Percentiles rank a stretch among this genome's conserved stretches.
Evolutionary conservation across 2,797 vertebrate genomes (phyloP).

Genomic region (Simalia tracyae): DNA sequence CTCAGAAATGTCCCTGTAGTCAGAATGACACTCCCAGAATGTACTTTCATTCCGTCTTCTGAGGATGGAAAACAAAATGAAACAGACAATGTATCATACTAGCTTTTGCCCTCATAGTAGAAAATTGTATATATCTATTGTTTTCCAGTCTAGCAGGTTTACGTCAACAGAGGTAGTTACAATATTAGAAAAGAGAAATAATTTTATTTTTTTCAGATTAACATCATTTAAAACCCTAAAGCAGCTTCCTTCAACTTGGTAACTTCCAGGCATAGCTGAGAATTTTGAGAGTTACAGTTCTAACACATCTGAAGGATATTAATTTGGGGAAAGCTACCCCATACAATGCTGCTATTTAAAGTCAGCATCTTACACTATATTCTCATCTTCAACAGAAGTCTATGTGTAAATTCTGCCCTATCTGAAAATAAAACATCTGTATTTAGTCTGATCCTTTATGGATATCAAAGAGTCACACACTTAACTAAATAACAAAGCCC

Average conservation of each 20-base stretch:
- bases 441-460: not conserved
- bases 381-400: not conserved
- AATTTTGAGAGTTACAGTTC: not conserved
- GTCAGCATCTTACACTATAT: not conserved
- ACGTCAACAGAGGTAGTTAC: not conserved
- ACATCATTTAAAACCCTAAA: accelerated
- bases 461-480: not conserved
- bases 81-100: not conserved
- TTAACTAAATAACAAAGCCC: not conserved
- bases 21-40: slow-evolving; percentile 82
- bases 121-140: not conserved
- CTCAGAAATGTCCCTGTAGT: slow-evolving; percentile 94
- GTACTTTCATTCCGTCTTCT: slow-evolving; percentile 78
- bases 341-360: not conserved
- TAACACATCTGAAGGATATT: not conserved
- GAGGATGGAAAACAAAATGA: not conserved
- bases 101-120: not conserved
- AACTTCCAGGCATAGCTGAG: not conserved
- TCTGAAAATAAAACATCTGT: not conserved
- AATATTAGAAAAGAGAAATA: not conserved
- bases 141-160: not conserved
- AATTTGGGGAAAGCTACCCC: not conserved
- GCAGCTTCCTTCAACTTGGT: not conserved
- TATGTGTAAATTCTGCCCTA: not conserved
- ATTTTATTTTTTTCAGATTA: not conserved